Evolutionary conservation across 2,113 vertebrate genomes (phyloP), one percentile per base, ranked within the genome.

Genomic region (Antechinus flavipes): DNA sequence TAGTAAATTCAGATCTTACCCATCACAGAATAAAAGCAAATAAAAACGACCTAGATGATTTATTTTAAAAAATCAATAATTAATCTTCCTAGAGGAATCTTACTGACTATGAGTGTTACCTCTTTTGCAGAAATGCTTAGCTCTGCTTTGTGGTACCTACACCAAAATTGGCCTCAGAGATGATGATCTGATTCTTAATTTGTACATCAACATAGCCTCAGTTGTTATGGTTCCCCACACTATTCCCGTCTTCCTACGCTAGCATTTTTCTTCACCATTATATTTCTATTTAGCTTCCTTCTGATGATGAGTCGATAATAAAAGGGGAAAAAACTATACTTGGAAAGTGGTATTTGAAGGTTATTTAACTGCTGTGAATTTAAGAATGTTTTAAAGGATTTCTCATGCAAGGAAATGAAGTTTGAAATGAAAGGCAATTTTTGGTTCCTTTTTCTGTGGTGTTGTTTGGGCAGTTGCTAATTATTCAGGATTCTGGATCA

Each of bases 51-150:
- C 91, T 95, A 52, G 92, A 42, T 97, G 96, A 97, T 97, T 96
- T 97, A 96, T 98, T 95, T 84, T 84, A 89, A 94, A 96, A 98
- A 97, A 97, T 97, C 97, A 97, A 96, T 96, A 97, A 96, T 96
- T 97, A 97, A 96, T 95, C 95, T 97, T 97, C 93, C 42, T 89
- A 49, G 46, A 92, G 90, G 56, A 11, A 19, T 95, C 90, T 95
- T 93, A 47, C 54, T 94, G 89, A 94, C 54, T 96, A 93, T 93
- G 94, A 96, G 92, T 95, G 95, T 89, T n/a, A 27, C 26, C 55
- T 94, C 56, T 7, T 68, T 27, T 52, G 56, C 6, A 35, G 58
- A 96, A 96, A 90, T 96, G 94, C 96, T 97, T 94, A 97, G 92
- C 42, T 95, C 11, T n/a, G 84, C 68, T 91, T 92, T 92, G 52